A percentile compares a stretch with the other conserved stretches of the same genome.
phyloP scores from a whole-genome alignment of 1,140 invertebrate species.

The Stratiolaelaps scimitus region DNA sequence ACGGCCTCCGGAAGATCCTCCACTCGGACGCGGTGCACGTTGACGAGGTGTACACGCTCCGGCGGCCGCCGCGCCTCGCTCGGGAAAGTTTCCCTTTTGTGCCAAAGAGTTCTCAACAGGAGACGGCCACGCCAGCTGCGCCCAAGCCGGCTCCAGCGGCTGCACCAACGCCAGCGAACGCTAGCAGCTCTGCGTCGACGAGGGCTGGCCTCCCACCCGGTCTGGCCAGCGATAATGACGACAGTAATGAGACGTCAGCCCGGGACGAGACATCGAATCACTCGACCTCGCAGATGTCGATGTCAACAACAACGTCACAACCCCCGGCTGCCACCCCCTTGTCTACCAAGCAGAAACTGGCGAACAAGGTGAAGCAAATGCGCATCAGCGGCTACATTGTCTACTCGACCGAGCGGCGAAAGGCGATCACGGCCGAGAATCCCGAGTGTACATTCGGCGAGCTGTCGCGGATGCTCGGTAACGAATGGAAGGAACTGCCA shows the following conservation, averaged over 20 bases:
- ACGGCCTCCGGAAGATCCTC: slow-evolving; percentile 65
- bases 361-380: slow-evolving; percentile 35
- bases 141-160: too few relatives aligned
- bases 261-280: slow-evolving; percentile 21
- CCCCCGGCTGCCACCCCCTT: neutral
- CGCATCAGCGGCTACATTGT: slow-evolving; percentile 89
- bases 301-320: too few relatives aligned
- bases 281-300: neutral
- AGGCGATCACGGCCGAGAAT: slow-evolving; percentile 73
- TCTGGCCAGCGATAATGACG: slow-evolving; percentile 27
- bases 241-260: slow-evolving; percentile 29
- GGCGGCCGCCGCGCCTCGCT: neutral
- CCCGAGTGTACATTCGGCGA: slow-evolving; percentile 91
- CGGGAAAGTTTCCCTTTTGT: slow-evolving; percentile 21
- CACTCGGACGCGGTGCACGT: slow-evolving; percentile 67
- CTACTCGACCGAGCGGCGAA: slow-evolving; percentile 87
- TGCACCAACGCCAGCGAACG: too few relatives aligned
- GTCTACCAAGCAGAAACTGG: slow-evolving; percentile 18
- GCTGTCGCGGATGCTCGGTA: slow-evolving; percentile 89
- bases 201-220: too few relatives aligned
- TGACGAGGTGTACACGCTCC: slow-evolving; percentile 65
- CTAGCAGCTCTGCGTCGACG: too few relatives aligned
- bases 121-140: neutral
- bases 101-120: neutral
- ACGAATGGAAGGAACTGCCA: slow-evolving; percentile 84